A percentile compares a stretch with the other conserved stretches of the same genome.
These are phyloP conservation scores for Pangasianodon gigas DNA, from an alignment of 2,113 vertebrate genomes.

Conservation along the genomic window DNA sequence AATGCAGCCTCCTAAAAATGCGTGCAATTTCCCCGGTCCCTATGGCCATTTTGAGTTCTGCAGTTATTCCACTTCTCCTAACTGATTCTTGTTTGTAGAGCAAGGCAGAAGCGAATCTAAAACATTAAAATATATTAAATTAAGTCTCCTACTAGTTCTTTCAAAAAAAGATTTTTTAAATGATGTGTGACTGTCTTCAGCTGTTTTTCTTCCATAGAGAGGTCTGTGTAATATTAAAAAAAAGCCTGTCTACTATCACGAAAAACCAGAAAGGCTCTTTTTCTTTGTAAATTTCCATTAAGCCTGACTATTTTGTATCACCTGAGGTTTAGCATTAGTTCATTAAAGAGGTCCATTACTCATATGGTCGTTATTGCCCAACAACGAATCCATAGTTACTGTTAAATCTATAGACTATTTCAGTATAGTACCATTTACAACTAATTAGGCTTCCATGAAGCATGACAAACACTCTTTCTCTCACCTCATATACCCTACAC, in stretches of 20 bases:
- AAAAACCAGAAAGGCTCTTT: background rate
- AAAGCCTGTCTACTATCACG: background rate
- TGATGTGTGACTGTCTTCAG: background rate
- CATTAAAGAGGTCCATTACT: conserved; percentile 50
- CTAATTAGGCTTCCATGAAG: conserved; percentile 52
- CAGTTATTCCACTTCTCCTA: conserved; percentile 58
- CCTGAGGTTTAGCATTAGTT: conserved; percentile 49
- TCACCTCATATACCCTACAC: conserved; percentile 19
- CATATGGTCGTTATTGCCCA: conserved; percentile 47
- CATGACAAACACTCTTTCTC: conserved; percentile 37
- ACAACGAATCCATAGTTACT: conserved; percentile 53
- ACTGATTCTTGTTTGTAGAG: conserved; percentile 15
- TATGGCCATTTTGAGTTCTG: conserved; percentile 57
- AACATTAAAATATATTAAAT: conserved; percentile 11
- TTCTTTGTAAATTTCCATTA: conserved; percentile 25
- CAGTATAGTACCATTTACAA: conserved; percentile 45
- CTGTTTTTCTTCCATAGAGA: background rate
- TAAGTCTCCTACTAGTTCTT: background rate
- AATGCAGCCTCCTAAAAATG: conserved; percentile 41
- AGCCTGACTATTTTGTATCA: conserved; percentile 35
- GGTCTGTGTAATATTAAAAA: background rate
- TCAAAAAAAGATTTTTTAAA: background rate
- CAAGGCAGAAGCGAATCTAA: conserved; percentile 2
- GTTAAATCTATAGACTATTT: conserved; percentile 54
- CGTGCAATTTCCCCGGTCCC: conserved; percentile 62